Evolutionary conservation across 2,113 vertebrate species (phyloP).

Genomic region (Cryptoleucopteryx plumbea): DNA sequence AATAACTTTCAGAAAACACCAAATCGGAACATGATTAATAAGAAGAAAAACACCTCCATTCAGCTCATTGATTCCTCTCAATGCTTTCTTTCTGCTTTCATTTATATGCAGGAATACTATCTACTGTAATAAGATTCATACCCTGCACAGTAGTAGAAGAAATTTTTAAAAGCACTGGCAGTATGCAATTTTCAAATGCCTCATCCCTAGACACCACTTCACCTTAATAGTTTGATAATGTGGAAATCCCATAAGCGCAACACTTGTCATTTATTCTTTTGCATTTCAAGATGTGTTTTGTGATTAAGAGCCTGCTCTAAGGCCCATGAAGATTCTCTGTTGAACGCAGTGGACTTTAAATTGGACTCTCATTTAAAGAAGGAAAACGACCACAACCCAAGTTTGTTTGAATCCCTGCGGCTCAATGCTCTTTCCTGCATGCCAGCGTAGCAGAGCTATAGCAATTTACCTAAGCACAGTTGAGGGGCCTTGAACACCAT

Average conservation of each 20-base stretch:
- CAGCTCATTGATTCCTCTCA: conserved; percentile 22
- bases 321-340: not conserved
- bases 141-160: not conserved
- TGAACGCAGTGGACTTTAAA: not conserved
- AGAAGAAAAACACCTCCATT: not conserved
- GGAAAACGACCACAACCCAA: not conserved
- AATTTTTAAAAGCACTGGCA: conserved; percentile 32
- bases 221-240: conserved; percentile 24
- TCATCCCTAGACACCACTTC: not conserved
- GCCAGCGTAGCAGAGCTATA: rapidly evolving
- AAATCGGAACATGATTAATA: not conserved
- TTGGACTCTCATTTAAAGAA: not conserved
- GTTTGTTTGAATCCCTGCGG: not conserved
- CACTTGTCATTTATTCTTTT: not conserved
- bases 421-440: not conserved
- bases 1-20: conserved; percentile 41
- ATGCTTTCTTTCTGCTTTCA: not conserved
- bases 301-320: not conserved
- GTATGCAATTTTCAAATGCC: not conserved
- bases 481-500: not conserved
- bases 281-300: not conserved
- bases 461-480: not conserved
- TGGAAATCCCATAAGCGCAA: not conserved
- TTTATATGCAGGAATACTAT: conserved; percentile 16
- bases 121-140: not conserved